These are phyloP conservation scores for Ispidina lecontei DNA, from an alignment of 2,797 vertebrate genomes.

Conservation along the genomic window DNA sequence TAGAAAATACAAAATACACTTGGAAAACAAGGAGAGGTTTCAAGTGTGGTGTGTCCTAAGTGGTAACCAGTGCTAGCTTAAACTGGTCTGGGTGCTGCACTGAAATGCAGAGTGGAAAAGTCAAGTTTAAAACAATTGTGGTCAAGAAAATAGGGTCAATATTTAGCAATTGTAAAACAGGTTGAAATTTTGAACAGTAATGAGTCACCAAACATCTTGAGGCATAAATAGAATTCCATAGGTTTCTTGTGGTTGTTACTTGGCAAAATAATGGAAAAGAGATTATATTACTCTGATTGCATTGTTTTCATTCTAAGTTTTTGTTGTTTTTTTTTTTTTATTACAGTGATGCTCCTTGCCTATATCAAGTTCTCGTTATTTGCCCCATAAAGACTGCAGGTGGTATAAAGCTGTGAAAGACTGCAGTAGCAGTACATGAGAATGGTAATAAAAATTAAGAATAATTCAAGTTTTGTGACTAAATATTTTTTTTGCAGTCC, in stretches of 20 bases:
- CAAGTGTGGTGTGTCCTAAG: neutral
- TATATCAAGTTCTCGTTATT: neutral
- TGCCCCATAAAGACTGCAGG: neutral
- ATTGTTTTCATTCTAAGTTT: neutral
- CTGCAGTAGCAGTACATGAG: neutral
- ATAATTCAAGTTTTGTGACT: neutral
- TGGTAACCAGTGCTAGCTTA: neutral
- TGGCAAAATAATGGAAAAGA: neutral
- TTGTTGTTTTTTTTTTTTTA: neutral
- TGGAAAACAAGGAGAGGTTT: neutral
- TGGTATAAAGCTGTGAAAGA: neutral
- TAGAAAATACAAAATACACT: neutral
- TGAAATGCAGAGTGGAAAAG: neutral
- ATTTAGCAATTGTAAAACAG: neutral
- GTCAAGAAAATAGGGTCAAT: neutral
- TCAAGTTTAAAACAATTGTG: neutral
- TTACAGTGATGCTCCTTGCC: neutral
- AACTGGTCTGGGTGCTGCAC: neutral
- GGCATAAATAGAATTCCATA: neutral
- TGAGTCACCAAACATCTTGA: neutral
- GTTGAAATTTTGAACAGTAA: neutral
- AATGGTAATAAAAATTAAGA: neutral
- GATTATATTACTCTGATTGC: neutral
- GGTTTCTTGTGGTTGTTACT: neutral
- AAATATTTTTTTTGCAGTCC: neutral